Percentiles rank a stretch among this genome's conserved stretches.
Evolutionary conservation across 35 echinoderm and acorn worm genomes (phyloP).

Genomic region (Ophiothrix spiculata): DNA sequence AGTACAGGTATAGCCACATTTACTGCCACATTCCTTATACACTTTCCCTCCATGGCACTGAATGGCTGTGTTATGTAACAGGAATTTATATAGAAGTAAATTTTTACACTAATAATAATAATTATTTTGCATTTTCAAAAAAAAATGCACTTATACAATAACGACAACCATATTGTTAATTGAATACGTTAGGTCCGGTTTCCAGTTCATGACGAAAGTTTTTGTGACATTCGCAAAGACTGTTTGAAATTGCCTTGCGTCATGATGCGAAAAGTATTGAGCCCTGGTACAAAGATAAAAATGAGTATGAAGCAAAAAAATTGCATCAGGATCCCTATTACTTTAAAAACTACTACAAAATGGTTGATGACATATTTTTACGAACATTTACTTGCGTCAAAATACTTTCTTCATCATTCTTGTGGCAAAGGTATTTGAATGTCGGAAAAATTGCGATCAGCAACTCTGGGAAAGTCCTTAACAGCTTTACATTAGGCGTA

Average conservation of each 20-base stretch:
- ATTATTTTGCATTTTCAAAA: neutral
- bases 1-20: conserved; percentile 4
- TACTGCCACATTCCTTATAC: conserved; percentile 31
- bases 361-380: too few relatives aligned
- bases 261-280: neutral
- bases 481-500: neutral
- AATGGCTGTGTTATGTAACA: neutral
- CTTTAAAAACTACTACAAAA: too few relatives aligned
- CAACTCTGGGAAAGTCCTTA: too few relatives aligned
- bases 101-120: neutral
- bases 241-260: too few relatives aligned
- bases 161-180: neutral
- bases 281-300: neutral
- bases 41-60: conserved; percentile 18
- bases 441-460: neutral
- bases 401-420: too few relatives aligned
- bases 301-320: neutral
- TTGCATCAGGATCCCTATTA: too few relatives aligned
- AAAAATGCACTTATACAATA: neutral
- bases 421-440: neutral
- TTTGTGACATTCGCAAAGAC: neutral
- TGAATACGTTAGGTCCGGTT: too few relatives aligned
- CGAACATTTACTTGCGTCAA: too few relatives aligned
- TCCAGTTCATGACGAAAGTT: too few relatives aligned
- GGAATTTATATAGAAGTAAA: too few relatives aligned